These are phyloP conservation scores for Empis livida DNA, from an alignment of 2,888 invertebrate species.

Conservation along the genomic window DNA sequence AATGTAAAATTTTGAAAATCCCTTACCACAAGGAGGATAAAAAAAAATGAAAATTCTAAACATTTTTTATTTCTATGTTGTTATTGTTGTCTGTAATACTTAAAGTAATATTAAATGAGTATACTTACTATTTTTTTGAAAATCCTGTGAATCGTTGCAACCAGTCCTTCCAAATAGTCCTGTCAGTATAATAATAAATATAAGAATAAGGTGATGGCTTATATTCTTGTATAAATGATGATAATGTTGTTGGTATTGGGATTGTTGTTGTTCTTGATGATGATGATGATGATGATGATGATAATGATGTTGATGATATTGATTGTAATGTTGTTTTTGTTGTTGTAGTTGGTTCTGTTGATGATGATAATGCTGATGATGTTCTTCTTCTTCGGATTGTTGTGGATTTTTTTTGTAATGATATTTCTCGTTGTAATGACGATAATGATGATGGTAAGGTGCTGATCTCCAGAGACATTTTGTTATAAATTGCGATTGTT, in stretches of 20 bases:
- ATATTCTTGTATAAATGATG: slow-evolving; percentile 1
- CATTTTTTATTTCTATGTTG: no score
- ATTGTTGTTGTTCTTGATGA: slow-evolving; percentile 11
- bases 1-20: no score
- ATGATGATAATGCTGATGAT: neutral
- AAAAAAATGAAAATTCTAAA: no score
- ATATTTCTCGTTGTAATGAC: neutral
- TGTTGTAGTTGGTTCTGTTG: neutral
- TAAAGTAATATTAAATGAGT: neutral
- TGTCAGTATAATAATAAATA: slow-evolving; percentile 19
- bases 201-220: slow-evolving; percentile 13
- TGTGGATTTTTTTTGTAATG: neutral
- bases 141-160: slow-evolving; percentile 35
- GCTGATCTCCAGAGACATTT: neutral
- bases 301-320: slow-evolving; percentile 15
- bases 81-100: no score
- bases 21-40: no score
- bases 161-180: slow-evolving; percentile 20
- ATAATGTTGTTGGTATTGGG: slow-evolving; percentile 9
- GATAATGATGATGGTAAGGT: neutral
- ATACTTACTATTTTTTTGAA: slow-evolving; percentile 37
- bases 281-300: slow-evolving; percentile 9
- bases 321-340: slow-evolving; percentile 17
- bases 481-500: neutral
- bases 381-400: neutral